Base-by-base conservation (phyloP, 2,113 vertebrate species). In the Corynorhinus townsendii region DNA sequence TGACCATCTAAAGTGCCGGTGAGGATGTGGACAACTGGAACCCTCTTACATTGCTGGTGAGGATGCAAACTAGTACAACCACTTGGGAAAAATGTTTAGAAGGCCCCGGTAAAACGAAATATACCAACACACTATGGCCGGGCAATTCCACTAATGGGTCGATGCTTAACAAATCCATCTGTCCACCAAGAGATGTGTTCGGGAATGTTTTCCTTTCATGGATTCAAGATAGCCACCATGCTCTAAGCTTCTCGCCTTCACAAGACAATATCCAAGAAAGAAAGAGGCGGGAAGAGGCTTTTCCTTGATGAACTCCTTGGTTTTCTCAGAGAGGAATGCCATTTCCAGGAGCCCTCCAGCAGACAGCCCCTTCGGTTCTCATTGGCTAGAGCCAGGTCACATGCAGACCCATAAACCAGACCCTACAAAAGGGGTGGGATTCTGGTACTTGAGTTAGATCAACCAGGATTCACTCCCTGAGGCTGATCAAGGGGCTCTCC, bases 241-340 rank as follows among this genome's bases (percentile, higher is more conserved):
- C 59, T 52, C 52, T 22, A 49, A 26, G n/a, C 80, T 38, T 33
- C 86, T 54, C 38, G 10, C 24, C 59, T 40, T 64, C 54, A 14
- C n/a, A 7, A 16, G 54, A 64, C 35, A 66, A 64, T 33, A 76
- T 28, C 15, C 75, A 40, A 20, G n/a, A 19, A 64, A 72, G 30
- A 59, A 43, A 71, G 56, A 81, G 64, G 91, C 35, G n/a, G 52
- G 19, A 14, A 33, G 66, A 82, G n/a, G 26, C 40, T 52, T 52
- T 35, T 82, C 85, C 12, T 9, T 64, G 66, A 84, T 22, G n/a
- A 33, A 22, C 20, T 68, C 45, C n/a, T 35, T 83, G 15, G 20
- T 76, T 62, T 95, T 83, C 76, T 91, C 38, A 19, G 71, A 30
- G 94, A 95, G 20, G 40, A 69, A 76, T 40, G 4, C 38, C 20